A percentile compares a stretch with the other conserved stretches of the same genome.
Evolutionary conservation across 2,888 invertebrate species (phyloP).

Genomic region (Xylocampa areola): DNA sequence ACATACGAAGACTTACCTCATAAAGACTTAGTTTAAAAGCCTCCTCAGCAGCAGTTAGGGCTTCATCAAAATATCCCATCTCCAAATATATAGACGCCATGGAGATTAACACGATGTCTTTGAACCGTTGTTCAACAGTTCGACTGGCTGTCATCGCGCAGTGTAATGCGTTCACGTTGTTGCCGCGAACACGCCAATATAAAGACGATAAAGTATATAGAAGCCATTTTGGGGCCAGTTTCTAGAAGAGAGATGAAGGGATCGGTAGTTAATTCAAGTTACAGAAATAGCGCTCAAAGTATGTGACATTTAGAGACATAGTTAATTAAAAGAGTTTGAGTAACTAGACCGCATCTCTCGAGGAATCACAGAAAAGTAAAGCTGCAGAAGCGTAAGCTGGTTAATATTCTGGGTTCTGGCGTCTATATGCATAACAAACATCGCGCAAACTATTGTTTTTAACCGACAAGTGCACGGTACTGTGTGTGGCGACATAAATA

Average conservation of each 20-base stretch:
- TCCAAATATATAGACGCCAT: constrained; percentile 92
- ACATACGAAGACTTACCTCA: constrained; percentile 83
- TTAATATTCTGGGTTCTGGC: no score
- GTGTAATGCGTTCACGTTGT: constrained; percentile 91
- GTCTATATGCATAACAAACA: no score
- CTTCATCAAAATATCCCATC: constrained; percentile 91
- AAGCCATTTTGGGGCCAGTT: constrained; percentile 93
- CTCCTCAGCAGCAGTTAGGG: constrained; percentile 90
- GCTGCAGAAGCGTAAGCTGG: no score
- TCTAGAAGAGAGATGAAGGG: no score
- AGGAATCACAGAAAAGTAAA: no score
- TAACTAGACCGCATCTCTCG: no score
- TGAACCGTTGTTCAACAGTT: constrained; percentile 82
- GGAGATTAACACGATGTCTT: constrained; percentile 92
- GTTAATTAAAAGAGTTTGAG: no score
- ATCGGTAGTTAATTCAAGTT: no score
- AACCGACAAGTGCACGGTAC: not conserved
- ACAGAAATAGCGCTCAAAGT: no score
- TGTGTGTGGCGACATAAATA: no score
- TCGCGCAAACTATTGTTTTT: not conserved
- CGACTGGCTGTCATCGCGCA: constrained; percentile 91
- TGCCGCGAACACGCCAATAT: constrained; percentile 94
- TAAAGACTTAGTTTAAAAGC: constrained; percentile 90
- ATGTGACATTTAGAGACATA: no score
- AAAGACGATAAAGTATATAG: constrained; percentile 93